A percentile compares a stretch with the other conserved stretches of the same genome.
Evolutionary conservation across 1,140 invertebrate species (phyloP).

Genomic region (Trachymyrmex septentrionalis): DNA sequence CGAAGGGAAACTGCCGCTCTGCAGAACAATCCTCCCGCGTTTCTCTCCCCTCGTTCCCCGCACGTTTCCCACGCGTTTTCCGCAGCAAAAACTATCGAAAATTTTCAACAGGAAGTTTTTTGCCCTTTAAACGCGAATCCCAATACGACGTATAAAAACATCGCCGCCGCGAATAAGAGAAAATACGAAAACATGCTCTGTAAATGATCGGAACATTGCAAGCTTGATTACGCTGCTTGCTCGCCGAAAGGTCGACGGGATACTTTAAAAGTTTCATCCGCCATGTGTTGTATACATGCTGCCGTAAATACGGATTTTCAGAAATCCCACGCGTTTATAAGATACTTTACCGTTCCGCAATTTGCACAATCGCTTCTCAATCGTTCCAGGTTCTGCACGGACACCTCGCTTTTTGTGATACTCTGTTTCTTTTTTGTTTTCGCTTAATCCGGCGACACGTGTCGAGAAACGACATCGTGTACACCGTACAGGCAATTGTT

Average conservation of each 20-base stretch:
- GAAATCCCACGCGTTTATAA: not conserved
- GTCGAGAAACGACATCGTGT: conserved; percentile 41
- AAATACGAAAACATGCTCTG: conserved; percentile 11
- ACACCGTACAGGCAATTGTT: conserved; percentile 77
- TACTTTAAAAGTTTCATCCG: conserved; percentile 28
- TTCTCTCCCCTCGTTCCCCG: not conserved
- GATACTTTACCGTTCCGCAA: not conserved
- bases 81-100: conserved; percentile 3
- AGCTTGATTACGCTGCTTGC: not conserved
- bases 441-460: conserved; percentile 51
- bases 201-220: conserved; percentile 3
- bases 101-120: conserved; percentile 21
- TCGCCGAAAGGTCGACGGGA: not conserved
- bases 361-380: conserved; percentile 54
- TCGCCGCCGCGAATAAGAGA: not conserved
- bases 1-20: not conserved
- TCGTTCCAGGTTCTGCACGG: conserved; percentile 13
- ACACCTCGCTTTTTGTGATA: conserved; percentile 42
- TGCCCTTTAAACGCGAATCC: not conserved
- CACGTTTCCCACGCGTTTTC: not conserved
- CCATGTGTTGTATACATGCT: not conserved
- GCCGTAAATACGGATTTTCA: not conserved
- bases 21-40: not conserved
- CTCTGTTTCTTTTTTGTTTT: conserved; percentile 42
- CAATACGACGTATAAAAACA: conserved; percentile 7